These are phyloP conservation scores for Zaprionus kolodkinae DNA, from an alignment of 1,140 invertebrate genomes.

Conservation along the genomic window DNA sequence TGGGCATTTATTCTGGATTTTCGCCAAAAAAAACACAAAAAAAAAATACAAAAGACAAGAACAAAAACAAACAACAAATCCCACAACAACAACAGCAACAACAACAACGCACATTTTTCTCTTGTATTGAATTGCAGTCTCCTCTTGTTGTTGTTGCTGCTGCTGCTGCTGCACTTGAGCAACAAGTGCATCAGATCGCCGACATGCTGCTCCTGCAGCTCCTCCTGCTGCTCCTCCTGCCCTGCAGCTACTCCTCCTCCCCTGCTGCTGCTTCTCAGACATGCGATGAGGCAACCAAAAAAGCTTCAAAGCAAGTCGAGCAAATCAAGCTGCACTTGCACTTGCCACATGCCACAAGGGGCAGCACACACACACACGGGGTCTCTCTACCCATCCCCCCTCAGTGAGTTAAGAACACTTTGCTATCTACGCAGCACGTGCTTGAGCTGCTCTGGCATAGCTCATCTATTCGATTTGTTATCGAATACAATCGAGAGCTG, in stretches of 20 bases:
- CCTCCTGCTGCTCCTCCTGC: no score
- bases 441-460: neutral
- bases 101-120: constrained; percentile 38
- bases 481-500: no score
- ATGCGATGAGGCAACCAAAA: neutral
- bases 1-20: constrained; percentile 82
- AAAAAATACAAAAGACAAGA: neutral
- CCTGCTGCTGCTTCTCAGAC: neutral
- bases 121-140: constrained; percentile 79
- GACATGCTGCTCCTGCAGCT: neutral
- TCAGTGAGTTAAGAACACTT: neutral
- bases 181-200: constrained; percentile 73
- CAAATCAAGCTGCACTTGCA: constrained; percentile 29
- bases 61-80: neutral
- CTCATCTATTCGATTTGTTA: neutral
- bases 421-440: neutral
- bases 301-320: neutral
- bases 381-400: neutral
- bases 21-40: constrained; percentile 55
- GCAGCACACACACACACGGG: neutral
- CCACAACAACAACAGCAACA: neutral
- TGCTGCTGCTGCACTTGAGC: constrained; percentile 65
- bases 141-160: constrained; percentile 34
- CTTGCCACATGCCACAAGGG: neutral
- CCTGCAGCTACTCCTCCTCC: no score